Percentiles rank a stretch among this genome's conserved stretches.
Evolutionary conservation across 35 echinoderm and acorn worm species (phyloP).

Genomic region (Anneissia japonica): DNA sequence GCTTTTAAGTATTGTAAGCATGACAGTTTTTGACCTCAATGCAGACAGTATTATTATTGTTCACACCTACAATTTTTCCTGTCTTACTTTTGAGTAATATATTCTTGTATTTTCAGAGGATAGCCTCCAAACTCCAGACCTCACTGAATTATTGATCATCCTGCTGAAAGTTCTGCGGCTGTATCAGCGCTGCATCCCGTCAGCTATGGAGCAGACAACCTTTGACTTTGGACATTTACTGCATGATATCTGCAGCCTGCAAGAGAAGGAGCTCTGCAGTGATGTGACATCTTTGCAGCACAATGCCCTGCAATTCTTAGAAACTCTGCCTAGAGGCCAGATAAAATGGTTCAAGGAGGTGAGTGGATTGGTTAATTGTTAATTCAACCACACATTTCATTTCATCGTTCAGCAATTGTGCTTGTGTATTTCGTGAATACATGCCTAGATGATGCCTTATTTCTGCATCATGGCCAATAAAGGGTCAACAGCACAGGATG

Average conservation of each 20-base stretch:
- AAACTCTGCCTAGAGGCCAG: conserved; percentile 10
- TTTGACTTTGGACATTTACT: conserved; percentile 36
- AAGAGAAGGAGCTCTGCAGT: background rate
- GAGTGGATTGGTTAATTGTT: no score
- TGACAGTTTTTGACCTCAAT: no score
- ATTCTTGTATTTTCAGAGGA: background rate
- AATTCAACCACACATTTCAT: no score
- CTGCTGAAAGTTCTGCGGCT: conserved; percentile 18
- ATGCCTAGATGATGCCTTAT: background rate
- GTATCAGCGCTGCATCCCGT: conserved; percentile 6
- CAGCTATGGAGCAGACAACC: background rate
- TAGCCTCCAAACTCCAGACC: background rate
- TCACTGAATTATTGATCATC: background rate
- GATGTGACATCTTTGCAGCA: conserved; percentile 7
- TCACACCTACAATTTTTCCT: no score
- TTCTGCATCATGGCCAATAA: background rate
- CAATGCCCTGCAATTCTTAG: background rate
- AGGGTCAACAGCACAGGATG: no score
- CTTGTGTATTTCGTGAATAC: background rate
- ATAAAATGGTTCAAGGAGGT: conserved; percentile 36
- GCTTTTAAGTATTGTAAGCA: no score
- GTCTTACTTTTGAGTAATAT: no score
- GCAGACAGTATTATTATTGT: no score
- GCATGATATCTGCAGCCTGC: background rate
- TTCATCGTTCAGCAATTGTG: no score